A percentile compares a stretch with the other conserved stretches of the same genome.
Conservation (phyloP, 53 echinoderm and acorn worm genomes). For the Antedon mediterranea region DNA sequence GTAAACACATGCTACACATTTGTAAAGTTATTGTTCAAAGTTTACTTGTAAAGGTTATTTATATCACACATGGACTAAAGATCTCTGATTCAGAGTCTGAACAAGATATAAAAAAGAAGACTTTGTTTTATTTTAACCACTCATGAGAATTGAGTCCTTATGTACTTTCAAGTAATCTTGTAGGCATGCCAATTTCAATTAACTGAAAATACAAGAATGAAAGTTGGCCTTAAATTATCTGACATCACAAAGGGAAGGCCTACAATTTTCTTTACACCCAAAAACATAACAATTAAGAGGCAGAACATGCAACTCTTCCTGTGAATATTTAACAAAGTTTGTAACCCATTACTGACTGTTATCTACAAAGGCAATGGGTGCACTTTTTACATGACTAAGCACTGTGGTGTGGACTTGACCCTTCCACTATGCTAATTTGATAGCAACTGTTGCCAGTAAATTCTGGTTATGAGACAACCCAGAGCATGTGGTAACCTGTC, state of each 20-base stretch:
- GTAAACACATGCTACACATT: background rate
- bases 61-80: background rate
- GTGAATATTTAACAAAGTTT: background rate
- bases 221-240: background rate
- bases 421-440: background rate
- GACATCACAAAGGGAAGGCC: background rate
- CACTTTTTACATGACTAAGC: background rate
- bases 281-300: background rate
- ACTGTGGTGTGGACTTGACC: background rate
- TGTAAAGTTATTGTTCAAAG: background rate
- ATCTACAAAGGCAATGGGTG: background rate
- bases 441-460: background rate
- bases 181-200: background rate
- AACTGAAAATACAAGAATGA: background rate
- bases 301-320: background rate
- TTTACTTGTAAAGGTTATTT: background rate
- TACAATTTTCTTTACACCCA: background rate
- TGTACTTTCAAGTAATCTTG: background rate
- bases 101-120: background rate
- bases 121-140: background rate
- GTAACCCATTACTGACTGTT: background rate
- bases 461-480: background rate
- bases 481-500: background rate
- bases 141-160: background rate
- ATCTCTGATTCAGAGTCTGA: too few relatives aligned